Conservation (phyloP, 2,797 vertebrate species). For the Mormyrops attenuatus region DNA sequence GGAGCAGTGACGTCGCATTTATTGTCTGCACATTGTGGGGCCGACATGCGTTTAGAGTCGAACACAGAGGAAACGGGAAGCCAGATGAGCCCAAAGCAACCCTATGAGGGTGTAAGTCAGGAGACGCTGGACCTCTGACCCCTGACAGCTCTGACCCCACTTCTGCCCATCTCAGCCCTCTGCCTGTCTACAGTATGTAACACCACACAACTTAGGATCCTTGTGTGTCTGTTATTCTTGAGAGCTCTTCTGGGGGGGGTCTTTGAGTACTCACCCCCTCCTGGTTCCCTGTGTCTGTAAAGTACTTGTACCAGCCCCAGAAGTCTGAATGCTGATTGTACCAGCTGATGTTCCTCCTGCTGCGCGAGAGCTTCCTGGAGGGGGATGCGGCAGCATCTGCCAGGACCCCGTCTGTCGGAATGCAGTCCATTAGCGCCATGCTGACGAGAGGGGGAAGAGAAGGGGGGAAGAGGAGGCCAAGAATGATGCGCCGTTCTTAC, state of each 20-base stretch:
- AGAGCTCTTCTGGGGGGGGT: neutral
- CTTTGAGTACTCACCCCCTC: conserved; percentile 60
- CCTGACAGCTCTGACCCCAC: neutral
- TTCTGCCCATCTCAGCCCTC: neutral
- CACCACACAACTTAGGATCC: neutral
- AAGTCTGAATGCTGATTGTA: conserved; percentile 73
- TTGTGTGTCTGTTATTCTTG: neutral
- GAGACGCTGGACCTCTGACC: neutral
- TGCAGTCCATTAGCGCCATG: neutral
- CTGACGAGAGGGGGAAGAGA: neutral
- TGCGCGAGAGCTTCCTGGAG: conserved; percentile 55
- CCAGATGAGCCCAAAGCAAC: too few relatives aligned
- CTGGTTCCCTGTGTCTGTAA: conserved; percentile 65
- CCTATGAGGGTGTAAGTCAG: neutral
- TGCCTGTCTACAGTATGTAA: neutral
- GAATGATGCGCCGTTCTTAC: conserved; percentile 40
- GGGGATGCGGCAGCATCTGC: conserved; percentile 22
- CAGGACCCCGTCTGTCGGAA: conserved; percentile 29
- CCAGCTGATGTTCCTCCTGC: conserved; percentile 72
- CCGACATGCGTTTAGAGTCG: neutral
- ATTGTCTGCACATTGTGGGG: neutral
- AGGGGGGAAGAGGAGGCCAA: neutral
- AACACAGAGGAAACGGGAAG: too few relatives aligned
- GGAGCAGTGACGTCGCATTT: too few relatives aligned
- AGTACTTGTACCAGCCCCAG: conserved; percentile 74